Conservation (phyloP, 35 echinoderm and acorn worm genomes). For the Amphiura filiformis region DNA sequence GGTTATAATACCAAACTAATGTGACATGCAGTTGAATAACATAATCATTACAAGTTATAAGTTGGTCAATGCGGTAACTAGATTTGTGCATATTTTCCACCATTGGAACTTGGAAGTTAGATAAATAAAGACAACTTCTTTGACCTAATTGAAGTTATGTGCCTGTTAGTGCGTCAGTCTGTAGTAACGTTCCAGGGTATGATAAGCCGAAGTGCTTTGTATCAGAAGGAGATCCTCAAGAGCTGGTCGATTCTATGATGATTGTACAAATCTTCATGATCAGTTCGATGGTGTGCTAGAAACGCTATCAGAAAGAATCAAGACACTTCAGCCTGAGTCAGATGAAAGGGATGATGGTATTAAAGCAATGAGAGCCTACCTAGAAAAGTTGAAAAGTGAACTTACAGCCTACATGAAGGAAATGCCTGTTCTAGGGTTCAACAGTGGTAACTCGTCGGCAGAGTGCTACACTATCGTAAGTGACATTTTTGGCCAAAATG, state of each 20-base stretch:
- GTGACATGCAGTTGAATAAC: too few species aligned
- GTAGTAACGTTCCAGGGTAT: conserved; percentile 36
- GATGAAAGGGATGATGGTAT: background rate
- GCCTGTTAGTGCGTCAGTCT: conserved; percentile 21
- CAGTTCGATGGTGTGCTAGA: background rate
- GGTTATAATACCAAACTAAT: too few species aligned
- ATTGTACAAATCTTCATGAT: background rate
- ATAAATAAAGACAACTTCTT: too few species aligned
- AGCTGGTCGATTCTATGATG: conserved; percentile 36
- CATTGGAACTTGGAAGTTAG: too few species aligned
- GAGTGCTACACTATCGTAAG: too few species aligned
- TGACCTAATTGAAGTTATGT: too few species aligned
- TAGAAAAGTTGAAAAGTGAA: background rate
- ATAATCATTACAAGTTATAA: too few species aligned
- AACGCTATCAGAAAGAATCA: background rate
- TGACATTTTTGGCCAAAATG: too few species aligned
- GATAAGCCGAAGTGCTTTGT: conserved; percentile 39
- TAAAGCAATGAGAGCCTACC: background rate
- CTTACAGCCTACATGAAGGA: background rate
- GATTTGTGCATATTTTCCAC: too few species aligned
- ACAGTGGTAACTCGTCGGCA: background rate
- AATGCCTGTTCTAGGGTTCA: conserved; percentile 12
- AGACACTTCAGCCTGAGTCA: background rate
- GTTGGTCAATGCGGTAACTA: too few species aligned
- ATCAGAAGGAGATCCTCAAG: conserved; percentile 29